Percentiles rank a stretch among this genome's conserved stretches.
Conservation (phyloP, 2,797 vertebrate species). For the Perodicticus potto region DNA sequence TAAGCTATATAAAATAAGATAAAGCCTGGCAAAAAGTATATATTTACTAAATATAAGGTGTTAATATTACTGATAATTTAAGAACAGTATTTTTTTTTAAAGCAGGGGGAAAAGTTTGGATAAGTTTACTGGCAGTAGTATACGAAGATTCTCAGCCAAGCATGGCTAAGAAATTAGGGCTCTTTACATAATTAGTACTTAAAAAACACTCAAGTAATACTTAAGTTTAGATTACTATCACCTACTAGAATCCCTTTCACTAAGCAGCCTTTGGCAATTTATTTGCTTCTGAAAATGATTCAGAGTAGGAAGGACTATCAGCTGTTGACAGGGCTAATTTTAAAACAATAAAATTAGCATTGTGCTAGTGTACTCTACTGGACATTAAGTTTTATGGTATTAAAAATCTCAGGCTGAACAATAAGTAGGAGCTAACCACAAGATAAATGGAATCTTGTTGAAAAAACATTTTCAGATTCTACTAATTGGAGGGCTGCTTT, state of each 20-base stretch:
- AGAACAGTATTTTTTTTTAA: background rate
- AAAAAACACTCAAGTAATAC: background rate
- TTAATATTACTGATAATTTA: background rate
- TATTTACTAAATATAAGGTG: background rate
- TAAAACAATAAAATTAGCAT: background rate
- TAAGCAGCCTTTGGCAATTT: background rate
- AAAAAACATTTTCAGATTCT: background rate
- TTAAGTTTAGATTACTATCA: background rate
- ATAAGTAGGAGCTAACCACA: background rate
- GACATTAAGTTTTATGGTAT: background rate
- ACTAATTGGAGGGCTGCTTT: background rate
- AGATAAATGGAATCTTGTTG: background rate
- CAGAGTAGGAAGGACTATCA: background rate
- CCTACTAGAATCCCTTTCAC: background rate
- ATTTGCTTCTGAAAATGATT: conserved; percentile 32
- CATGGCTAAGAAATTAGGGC: background rate
- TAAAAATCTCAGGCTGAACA: background rate
- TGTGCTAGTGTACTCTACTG: accelerated
- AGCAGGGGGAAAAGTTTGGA: background rate
- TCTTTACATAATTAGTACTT: background rate
- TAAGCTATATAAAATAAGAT: background rate
- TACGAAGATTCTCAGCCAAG: background rate
- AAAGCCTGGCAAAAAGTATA: background rate
- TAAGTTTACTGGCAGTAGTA: background rate
- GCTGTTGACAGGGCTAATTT: background rate